Evolutionary conservation across 2,113 vertebrate genomes (phyloP), one percentile per base, ranked within the genome.

Genomic region (Tachycineta bicolor): DNA sequence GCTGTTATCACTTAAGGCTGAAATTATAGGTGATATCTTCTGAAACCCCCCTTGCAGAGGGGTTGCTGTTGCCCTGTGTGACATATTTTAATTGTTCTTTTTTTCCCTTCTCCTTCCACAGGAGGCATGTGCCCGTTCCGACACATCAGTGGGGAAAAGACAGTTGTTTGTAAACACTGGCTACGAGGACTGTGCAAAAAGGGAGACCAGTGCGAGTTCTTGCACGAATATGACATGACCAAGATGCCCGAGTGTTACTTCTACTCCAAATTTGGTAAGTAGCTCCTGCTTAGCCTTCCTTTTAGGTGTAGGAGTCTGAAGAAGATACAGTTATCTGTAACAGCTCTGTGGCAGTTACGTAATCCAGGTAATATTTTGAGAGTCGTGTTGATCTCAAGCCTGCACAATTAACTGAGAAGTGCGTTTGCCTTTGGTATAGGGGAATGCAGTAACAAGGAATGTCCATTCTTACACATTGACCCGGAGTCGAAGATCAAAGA

Each of bases 201-300:
- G 91, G 99, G 99, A 83, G 99, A 99, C 97, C 99, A 99, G 97
- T 99, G 99, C 67, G 99, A 99, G 98, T 99, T 99, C 75, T 98
- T 99, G 60, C 99, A 99, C 0, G 99, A 99, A 71, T 99, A 99
- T 10, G 99, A 99, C 97, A 99, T 99, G 99, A 99, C 99, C 95
- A 99, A 99, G 98, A 99, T 99, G 99, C 99, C 99, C 0, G 99
- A 99, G 96, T 99, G 99, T 97, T 99, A 99, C 97, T 99, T 99
- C 98, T 99, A 99, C 98, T 99, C 99, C 56, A 99, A 99, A 96
- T 99, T 99, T 26, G 99, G 99, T 99, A 93, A 94, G 98, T 37
- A 75, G 62, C 67, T 90, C 49, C 79, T 92, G 20, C 59, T 60
- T 49, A 15, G 28, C 2, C 2, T 76, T 67, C 53, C 63, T 76